These are phyloP conservation scores for Peromyscus eremicus DNA, from an alignment of 2,797 vertebrate species.

Conservation along the genomic window DNA sequence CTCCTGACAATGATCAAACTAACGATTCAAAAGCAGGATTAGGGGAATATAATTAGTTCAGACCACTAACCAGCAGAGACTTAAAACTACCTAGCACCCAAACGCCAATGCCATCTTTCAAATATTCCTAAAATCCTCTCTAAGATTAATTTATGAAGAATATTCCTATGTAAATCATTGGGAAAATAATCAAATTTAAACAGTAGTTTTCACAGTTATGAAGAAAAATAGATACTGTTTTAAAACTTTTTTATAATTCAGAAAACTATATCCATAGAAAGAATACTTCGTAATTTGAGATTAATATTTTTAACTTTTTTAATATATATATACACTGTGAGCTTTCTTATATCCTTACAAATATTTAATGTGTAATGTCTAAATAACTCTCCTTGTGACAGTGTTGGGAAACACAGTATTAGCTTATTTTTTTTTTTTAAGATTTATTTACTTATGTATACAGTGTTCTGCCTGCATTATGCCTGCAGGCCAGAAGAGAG, in stretches of 20 bases:
- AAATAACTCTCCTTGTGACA: background rate
- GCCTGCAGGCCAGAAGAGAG: too few relatives aligned
- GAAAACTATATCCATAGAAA: background rate
- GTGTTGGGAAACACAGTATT: background rate
- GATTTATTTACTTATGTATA: too few relatives aligned
- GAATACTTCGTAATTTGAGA: background rate
- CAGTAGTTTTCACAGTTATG: background rate
- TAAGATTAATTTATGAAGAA: background rate
- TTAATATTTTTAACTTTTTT: conserved; percentile 15
- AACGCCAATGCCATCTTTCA: background rate
- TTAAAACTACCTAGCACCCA: background rate
- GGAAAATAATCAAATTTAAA: background rate
- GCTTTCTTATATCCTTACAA: conserved; percentile 21
- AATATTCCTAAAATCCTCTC: background rate
- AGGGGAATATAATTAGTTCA: conserved; percentile 53
- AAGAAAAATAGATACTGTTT: background rate
- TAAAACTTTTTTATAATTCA: conserved; percentile 16
- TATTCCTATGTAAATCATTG: background rate
- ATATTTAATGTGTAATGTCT: background rate
- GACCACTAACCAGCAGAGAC: background rate
- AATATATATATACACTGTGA: background rate
- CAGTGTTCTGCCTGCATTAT: too few relatives aligned
- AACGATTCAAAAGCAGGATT: conserved; percentile 63
- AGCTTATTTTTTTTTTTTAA: background rate
- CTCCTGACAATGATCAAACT: conserved; percentile 63